phyloP scores from a whole-genome alignment of 2,888 invertebrate genomes.

The Pristionchus mayeri region DNA sequence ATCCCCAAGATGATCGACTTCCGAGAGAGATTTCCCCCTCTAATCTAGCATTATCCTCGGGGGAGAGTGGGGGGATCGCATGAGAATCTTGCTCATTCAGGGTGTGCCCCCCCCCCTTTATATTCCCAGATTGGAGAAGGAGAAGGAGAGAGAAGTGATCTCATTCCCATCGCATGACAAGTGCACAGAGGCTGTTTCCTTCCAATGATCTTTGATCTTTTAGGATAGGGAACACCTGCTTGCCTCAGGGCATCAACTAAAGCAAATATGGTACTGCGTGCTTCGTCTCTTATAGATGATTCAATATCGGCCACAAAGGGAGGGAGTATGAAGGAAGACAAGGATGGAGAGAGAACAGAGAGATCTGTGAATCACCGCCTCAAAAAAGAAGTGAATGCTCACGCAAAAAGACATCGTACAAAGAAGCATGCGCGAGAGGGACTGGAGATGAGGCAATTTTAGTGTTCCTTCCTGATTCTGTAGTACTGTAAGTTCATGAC shows the following conservation, averaged over 20 bases:
- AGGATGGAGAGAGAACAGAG: constrained; percentile 38
- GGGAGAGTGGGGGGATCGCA: background rate
- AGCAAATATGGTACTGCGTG: background rate
- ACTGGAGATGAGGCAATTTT: background rate
- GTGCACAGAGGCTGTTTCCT: background rate
- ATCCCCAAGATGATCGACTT: background rate
- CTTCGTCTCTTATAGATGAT: constrained; percentile 10
- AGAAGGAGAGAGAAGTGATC: background rate
- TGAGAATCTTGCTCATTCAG: background rate
- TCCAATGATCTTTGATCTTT: background rate
- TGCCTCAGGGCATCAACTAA: constrained; percentile 15
- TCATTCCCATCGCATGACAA: constrained; percentile 42
- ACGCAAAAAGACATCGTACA: background rate
- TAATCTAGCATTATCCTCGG: background rate
- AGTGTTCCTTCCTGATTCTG: background rate
- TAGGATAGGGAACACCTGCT: background rate
- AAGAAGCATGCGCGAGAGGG: background rate
- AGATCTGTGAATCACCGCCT: background rate
- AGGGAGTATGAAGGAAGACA: constrained; percentile 13
- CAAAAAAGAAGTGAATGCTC: background rate
- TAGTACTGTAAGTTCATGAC: too few species aligned
- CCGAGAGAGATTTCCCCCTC: background rate
- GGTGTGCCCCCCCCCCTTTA: background rate
- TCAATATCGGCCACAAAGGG: constrained; percentile 40
- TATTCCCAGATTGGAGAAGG: constrained; percentile 19